Percentiles rank a stretch among this genome's conserved stretches.
Evolutionary conservation across 2,888 invertebrate species (phyloP).

Genomic region (Cinara cedri): DNA sequence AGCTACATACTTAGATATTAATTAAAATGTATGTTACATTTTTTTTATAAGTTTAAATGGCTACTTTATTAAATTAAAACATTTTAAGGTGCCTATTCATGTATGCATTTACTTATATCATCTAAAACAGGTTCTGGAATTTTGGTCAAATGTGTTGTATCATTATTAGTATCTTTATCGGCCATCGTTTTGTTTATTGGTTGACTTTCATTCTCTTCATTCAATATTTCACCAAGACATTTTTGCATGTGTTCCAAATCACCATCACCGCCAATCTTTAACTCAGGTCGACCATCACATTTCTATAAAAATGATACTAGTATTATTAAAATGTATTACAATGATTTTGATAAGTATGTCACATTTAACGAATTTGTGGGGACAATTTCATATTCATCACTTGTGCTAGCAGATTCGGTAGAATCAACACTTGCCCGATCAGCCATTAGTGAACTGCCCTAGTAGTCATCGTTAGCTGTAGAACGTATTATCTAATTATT

Average conservation of each 20-base stretch:
- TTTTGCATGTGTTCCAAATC: conserved; percentile 71
- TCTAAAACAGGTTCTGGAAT: neutral
- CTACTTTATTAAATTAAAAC: neutral
- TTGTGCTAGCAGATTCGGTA: conserved; percentile 72
- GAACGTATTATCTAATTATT: neutral
- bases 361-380: conserved; percentile 64
- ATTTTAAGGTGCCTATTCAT: neutral
- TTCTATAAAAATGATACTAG: neutral
- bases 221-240: conserved; percentile 68
- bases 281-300: conserved; percentile 58
- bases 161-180: neutral
- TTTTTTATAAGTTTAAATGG: neutral
- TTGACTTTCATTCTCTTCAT: conserved; percentile 58
- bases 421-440: conserved; percentile 73
- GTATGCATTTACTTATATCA: conserved; percentile 25
- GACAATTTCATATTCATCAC: conserved; percentile 75
- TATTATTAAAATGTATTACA: neutral
- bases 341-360: neutral
- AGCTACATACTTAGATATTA: neutral
- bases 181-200: conserved; percentile 8
- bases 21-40: neutral
- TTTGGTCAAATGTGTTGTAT: neutral
- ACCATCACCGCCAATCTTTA: conserved; percentile 65
- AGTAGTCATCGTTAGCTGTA: conserved; percentile 10
- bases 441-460: conserved; percentile 65